Percentiles rank a stretch among this genome's conserved stretches.
These are phyloP conservation scores for Thamnophis elegans DNA, from an alignment of 2,797 vertebrate species.

Conservation along the genomic window DNA sequence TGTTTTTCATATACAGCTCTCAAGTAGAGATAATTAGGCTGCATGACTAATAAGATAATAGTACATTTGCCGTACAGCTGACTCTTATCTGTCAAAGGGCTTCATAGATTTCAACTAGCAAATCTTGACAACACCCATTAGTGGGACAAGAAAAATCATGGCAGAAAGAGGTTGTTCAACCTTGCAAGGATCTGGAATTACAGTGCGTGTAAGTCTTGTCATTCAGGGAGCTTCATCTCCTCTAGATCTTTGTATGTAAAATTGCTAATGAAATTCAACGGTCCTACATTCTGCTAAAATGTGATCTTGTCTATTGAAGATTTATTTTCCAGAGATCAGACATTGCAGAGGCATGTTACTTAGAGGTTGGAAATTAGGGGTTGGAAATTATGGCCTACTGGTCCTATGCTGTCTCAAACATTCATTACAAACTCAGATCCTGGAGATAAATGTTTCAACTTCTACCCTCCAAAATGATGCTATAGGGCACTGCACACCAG, in stretches of 20 bases:
- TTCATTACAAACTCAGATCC: not conserved
- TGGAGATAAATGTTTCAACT: no score
- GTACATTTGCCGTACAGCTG: not conserved
- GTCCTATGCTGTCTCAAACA: not conserved
- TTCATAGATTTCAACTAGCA: conserved; percentile 4
- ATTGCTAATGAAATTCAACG: not conserved
- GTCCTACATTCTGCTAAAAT: not conserved
- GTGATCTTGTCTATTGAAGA: not conserved
- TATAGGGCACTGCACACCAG: no score
- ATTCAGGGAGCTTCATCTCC: not conserved
- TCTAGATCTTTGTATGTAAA: not conserved
- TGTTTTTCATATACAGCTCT: conserved; percentile 21
- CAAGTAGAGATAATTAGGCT: conserved; percentile 34
- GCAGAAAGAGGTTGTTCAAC: not conserved
- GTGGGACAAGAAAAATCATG: not conserved
- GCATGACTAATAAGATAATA: conserved; percentile 44
- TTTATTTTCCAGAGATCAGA: not conserved
- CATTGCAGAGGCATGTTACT: not conserved
- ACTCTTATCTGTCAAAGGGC: conserved; percentile 4
- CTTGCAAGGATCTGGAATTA: not conserved
- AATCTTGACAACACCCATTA: not conserved
- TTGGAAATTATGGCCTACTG: not conserved
- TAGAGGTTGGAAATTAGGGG: not conserved
- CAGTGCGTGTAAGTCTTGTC: not conserved
- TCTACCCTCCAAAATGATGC: no score